phyloP scores from a whole-genome alignment of 2,888 invertebrate genomes.

The Pammene fasciana region DNA sequence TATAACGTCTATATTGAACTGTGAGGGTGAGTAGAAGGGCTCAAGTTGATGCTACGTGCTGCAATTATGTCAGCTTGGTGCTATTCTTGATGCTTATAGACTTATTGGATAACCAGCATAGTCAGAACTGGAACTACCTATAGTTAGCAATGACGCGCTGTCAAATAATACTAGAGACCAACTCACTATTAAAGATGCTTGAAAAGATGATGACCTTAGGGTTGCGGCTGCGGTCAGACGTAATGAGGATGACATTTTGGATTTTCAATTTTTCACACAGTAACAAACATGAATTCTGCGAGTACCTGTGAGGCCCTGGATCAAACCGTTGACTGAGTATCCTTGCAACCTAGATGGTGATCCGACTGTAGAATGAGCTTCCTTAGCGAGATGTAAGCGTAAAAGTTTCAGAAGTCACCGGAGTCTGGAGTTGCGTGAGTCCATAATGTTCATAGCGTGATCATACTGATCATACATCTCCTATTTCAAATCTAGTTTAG shows the following conservation, averaged over 20 bases:
- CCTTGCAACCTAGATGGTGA: too few species aligned
- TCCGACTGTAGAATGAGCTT: too few species aligned
- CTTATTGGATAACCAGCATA: neutral
- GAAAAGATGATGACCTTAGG: conserved; percentile 40
- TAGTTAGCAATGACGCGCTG: neutral
- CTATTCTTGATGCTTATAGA: neutral
- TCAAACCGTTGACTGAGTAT: too few species aligned
- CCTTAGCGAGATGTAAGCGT: too few species aligned
- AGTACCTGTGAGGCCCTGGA: neutral
- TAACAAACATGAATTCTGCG: conserved; percentile 2
- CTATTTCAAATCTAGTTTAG: too few species aligned
- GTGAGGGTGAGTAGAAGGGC: conserved; percentile 13
- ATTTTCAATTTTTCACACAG: conserved; percentile 21
- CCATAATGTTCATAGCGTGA: too few species aligned
- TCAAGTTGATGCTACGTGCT: conserved; percentile 57
- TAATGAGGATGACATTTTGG: conserved; percentile 25
- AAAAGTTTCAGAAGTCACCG: too few species aligned
- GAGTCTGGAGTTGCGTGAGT: too few species aligned
- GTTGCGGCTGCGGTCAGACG: conserved; percentile 27
- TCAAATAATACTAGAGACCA: neutral
- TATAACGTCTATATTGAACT: conserved; percentile 1
- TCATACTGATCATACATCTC: too few species aligned
- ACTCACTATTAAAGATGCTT: neutral
- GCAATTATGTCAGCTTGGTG: conserved; percentile 53
- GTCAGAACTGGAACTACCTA: neutral